phyloP scores from a whole-genome alignment of 2,113 vertebrate genomes.

The Thermophis baileyi region DNA sequence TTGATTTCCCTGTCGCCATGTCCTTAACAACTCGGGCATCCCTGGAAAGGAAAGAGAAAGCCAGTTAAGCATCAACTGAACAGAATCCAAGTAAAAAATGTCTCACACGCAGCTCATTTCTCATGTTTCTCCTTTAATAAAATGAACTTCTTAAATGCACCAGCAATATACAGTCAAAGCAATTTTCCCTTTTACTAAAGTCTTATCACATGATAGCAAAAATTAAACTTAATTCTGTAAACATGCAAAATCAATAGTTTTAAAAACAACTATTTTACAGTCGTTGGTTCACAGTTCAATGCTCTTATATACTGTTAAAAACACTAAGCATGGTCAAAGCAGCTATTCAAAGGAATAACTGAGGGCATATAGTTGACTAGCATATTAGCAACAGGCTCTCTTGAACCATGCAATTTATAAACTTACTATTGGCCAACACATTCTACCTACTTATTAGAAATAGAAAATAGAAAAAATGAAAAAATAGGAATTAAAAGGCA shows the following conservation, averaged over 20 bases:
- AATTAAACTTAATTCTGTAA: conserved; percentile 54
- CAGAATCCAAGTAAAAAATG: conserved; percentile 31
- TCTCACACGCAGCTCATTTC: conserved; percentile 55
- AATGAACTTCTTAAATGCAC: conserved; percentile 52
- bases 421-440: conserved; percentile 55
- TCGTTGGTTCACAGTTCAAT: conserved; percentile 53
- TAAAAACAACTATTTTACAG: conserved; percentile 48
- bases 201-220: conserved; percentile 52
- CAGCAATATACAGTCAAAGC: conserved; percentile 53
- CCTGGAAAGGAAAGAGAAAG: conserved; percentile 70
- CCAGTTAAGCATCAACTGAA: conserved; percentile 38
- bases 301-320: conserved; percentile 52
- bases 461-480: conserved; percentile 61
- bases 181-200: conserved; percentile 50
- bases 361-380: conserved; percentile 50
- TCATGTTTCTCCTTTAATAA: conserved; percentile 57
- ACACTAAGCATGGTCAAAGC: conserved; percentile 68
- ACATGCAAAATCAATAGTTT: conserved; percentile 69
- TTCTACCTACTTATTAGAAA: conserved; percentile 65
- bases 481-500: conserved; percentile 70
- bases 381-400: conserved; percentile 61
- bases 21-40: conserved; percentile 98
- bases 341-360: conserved; percentile 50
- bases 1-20: conserved; percentile 97
- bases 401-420: conserved; percentile 64